Evolutionary conservation across 2,113 vertebrate genomes (phyloP), one percentile per base, ranked within the genome.

Genomic region (Pagrus major): DNA sequence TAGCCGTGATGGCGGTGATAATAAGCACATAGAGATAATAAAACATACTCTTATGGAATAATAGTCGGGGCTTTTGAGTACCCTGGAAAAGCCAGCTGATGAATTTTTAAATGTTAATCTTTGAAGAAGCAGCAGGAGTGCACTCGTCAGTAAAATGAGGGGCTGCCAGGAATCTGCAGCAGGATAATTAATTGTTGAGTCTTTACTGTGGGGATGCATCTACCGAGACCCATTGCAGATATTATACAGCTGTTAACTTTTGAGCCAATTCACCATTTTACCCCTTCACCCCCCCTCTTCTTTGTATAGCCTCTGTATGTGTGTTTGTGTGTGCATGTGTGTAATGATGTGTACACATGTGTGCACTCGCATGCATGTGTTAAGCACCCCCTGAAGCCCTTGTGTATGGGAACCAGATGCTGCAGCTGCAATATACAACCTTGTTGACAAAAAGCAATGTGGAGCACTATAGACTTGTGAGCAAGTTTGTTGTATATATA

Each of bases 181-280:
- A 92, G 76, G 88, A 93, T 94, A 95, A 95, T 95, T 95, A 94
- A 96, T 95, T 92, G 93, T 94, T 91, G 69, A 93, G 88, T 86
- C 89, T 94, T 95, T 93, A 84, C 92, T 88, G 90, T 86, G 68
- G 89, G 89, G 84, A 94, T 94, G 85, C 89, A 91, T 90, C 94
- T 93, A 92, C 68, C 39, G 92, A 95, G 94, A 90, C 89, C 91
- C 88, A 92, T 96, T 94, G 88, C 76, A 92, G 89, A 94, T 93
- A 94, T 37, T 81, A 95, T 94, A 88, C 93, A 95, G 93, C 93
- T 96, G 93, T 95, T 96, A 95, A 87, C 52, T 94, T 93, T 93
- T 93, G 91, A 94, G 86, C 90, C 86, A 95, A 92, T 94, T 93
- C 91, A 81, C 90, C 86, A 61, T 85, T 68, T 74, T 76, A 71